A percentile compares a stretch with the other conserved stretches of the same genome.
Conservation (phyloP, 2,797 vertebrate species). For the Clarias fuscus region DNA sequence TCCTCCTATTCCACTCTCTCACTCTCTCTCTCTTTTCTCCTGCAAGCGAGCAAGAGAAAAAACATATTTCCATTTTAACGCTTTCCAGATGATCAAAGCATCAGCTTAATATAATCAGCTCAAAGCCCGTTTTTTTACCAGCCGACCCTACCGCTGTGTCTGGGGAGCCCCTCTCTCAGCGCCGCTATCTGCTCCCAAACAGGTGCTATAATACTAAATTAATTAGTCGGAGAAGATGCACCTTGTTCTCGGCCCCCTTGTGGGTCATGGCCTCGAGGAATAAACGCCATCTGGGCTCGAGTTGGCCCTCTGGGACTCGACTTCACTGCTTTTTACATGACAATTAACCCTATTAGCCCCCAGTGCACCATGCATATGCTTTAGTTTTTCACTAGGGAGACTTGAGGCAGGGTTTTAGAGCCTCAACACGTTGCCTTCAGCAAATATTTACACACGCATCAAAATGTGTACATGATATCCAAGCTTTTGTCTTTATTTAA, state of each 20-base stretch:
- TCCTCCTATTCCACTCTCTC: not conserved
- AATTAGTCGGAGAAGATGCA: constrained; percentile 98
- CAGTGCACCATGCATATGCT: constrained; percentile 59
- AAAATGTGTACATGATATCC: not conserved
- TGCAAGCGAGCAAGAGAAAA: constrained; percentile 73
- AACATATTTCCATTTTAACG: constrained; percentile 98
- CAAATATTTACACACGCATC: constrained; percentile 64
- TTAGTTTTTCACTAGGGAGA: constrained; percentile 42
- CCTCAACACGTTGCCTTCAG: constrained; percentile 75
- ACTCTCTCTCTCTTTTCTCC: constrained; percentile 33
- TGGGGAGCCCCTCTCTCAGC: constrained; percentile 79
- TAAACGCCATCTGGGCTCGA: constrained; percentile 91
- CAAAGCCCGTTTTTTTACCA: constrained; percentile 91
- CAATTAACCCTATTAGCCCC: constrained; percentile 99
- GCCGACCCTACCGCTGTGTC: constrained; percentile 79
- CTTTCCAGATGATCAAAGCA: constrained; percentile 97
- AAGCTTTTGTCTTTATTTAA: not conserved
- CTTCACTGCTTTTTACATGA: constrained; percentile 89
- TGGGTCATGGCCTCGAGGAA: constrained; percentile 90
- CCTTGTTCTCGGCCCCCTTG: constrained; percentile 91
- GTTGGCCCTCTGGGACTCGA: constrained; percentile 86
- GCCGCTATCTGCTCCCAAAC: constrained; percentile 96
- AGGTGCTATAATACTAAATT: constrained; percentile 99
- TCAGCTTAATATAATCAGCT: constrained; percentile 99
- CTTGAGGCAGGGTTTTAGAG: constrained; percentile 63